phyloP scores from a whole-genome alignment of 2,888 invertebrate genomes.

The Diarsia brunnea region DNA sequence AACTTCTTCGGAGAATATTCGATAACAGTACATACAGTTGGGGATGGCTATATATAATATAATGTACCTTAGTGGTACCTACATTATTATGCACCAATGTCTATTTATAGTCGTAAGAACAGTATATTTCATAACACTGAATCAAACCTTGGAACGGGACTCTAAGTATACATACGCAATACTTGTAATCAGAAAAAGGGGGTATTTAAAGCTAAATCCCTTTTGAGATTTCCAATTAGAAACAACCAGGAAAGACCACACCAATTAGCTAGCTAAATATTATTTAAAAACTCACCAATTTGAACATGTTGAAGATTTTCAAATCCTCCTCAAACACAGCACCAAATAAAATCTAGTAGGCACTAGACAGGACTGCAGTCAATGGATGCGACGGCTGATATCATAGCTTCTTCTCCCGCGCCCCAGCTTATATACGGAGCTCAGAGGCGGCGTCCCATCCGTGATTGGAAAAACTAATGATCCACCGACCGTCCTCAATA shows the following conservation, averaged over 20 bases:
- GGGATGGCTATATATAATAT: background rate
- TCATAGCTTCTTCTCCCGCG: slow-evolving; percentile 61
- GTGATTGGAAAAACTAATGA: slow-evolving; percentile 87
- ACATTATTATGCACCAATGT: background rate
- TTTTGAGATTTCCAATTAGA: background rate
- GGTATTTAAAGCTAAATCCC: background rate
- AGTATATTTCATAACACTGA: background rate
- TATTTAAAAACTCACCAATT: slow-evolving; percentile 79
- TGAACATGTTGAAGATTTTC: slow-evolving; percentile 77
- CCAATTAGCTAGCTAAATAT: background rate
- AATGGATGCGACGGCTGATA: slow-evolving; percentile 67
- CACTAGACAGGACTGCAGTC: slow-evolving; percentile 82
- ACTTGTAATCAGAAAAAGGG: background rate
- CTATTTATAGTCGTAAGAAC: background rate
- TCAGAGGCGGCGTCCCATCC: slow-evolving; percentile 75
- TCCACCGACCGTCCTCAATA: slow-evolving; percentile 74
- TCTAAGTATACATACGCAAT: background rate
- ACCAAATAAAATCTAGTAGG: slow-evolving; percentile 78
- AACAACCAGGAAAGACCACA: background rate
- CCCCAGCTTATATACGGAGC: slow-evolving; percentile 79
- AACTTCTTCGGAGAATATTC: background rate
- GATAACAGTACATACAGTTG: background rate
- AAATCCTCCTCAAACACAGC: slow-evolving; percentile 59
- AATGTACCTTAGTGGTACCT: background rate
- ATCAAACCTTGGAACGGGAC: slow-evolving; percentile 1